Conservation (phyloP, 1,140 invertebrate genomes). For the Daktulosphaira vitifoliae region DNA sequence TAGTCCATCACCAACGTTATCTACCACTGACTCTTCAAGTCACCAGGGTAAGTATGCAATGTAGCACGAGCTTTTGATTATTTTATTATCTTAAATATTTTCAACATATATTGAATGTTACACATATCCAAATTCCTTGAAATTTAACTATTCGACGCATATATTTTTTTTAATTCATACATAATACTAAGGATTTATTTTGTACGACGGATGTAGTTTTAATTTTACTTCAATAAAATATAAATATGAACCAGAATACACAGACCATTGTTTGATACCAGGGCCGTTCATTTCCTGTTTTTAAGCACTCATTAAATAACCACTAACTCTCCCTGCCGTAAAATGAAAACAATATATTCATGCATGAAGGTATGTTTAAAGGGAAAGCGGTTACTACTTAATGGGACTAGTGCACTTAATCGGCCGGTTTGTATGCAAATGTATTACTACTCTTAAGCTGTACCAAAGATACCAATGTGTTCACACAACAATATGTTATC, state of each 20-base stretch:
- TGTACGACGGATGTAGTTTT: neutral
- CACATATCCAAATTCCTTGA: no score
- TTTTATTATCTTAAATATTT: no score
- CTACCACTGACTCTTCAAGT: no score
- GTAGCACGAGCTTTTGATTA: no score
- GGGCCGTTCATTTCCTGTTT: constrained; percentile 29
- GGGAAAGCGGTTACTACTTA: constrained; percentile 9
- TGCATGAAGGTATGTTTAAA: neutral
- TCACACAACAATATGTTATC: neutral
- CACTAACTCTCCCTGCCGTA: neutral
- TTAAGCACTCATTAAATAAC: neutral
- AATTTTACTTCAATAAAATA: constrained; percentile 13
- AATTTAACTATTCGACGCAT: no score
- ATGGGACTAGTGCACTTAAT: constrained; percentile 7
- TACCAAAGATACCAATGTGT: neutral
- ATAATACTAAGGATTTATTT: no score
- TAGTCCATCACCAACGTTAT: no score
- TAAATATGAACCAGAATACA: neutral
- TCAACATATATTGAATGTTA: no score
- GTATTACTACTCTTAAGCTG: neutral
- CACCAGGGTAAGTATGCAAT: no score
- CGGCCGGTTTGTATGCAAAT: constrained; percentile 22
- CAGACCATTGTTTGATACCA: constrained; percentile 16
- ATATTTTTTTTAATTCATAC: no score
- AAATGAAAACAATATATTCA: neutral